phyloP scores from a whole-genome alignment of 2,797 vertebrate genomes.

The Anisognathus igniventris region DNA sequence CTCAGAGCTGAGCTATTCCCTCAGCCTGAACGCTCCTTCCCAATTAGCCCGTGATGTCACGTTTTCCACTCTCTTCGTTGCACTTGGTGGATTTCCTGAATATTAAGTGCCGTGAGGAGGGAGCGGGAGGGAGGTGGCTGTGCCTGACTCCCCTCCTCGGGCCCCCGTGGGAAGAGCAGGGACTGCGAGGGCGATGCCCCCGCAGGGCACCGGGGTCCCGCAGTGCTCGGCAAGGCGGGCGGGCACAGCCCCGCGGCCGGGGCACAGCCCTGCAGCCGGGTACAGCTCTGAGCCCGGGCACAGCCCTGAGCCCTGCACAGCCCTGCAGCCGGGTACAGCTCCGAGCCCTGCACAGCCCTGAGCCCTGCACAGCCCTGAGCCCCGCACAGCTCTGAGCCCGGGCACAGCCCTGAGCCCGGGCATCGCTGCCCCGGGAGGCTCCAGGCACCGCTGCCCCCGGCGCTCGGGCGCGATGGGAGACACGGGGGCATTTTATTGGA shows the following conservation, averaged over 20 bases:
- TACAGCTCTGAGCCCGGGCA: too few relatives aligned
- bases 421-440: too few relatives aligned
- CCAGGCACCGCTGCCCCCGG: accelerated
- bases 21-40: slow-evolving; percentile 34
- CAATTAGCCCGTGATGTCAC: slow-evolving; percentile 61
- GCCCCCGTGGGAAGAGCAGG: not conserved
- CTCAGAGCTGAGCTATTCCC: slow-evolving; percentile 43
- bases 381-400: too few relatives aligned
- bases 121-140: not conserved
- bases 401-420: too few relatives aligned
- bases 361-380: too few relatives aligned
- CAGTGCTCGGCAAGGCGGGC: not conserved
- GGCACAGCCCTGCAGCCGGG: too few relatives aligned
- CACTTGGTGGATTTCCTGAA: slow-evolving; percentile 64
- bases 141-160: not conserved
- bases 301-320: too few relatives aligned
- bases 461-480: not conserved
- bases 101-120: slow-evolving; percentile 26
- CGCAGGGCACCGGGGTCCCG: not conserved
- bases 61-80: slow-evolving; percentile 54
- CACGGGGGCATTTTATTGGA: accelerated
- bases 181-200: not conserved
- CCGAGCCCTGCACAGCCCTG: too few relatives aligned
- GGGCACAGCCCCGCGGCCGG: not conserved
- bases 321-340: too few relatives aligned